These are phyloP conservation scores for Drosophila maculinotata DNA, from an alignment of 2,888 invertebrate genomes.

Conservation along the genomic window DNA sequence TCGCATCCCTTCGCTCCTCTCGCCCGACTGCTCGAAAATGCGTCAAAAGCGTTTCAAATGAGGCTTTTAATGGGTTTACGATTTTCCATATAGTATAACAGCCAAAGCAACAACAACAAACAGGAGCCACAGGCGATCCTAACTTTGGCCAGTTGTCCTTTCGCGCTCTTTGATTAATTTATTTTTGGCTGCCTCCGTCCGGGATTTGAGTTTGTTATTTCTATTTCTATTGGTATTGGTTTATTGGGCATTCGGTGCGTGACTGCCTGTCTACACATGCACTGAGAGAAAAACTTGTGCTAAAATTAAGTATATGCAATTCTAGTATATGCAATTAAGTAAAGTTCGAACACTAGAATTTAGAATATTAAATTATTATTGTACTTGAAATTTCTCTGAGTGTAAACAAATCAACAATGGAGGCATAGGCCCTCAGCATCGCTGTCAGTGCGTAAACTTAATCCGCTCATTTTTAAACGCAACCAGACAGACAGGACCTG, in stretches of 20 bases:
- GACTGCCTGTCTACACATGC: conserved; percentile 23
- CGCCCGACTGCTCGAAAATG: conserved; percentile 38
- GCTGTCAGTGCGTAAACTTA: conserved; percentile 47
- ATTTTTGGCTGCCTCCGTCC: conserved; percentile 36
- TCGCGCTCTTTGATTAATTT: conserved; percentile 61
- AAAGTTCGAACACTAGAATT: too few species aligned
- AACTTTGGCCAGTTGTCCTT: conserved; percentile 36
- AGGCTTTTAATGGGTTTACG: conserved; percentile 78
- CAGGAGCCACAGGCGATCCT: conserved; percentile 4
- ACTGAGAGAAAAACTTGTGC: not conserved
- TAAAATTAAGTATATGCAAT: too few species aligned
- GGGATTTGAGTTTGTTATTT: conserved; percentile 30
- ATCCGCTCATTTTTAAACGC: conserved; percentile 41
- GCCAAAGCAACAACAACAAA: conserved; percentile 13
- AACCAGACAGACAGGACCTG: conserved; percentile 5
- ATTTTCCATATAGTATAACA: conserved; percentile 54
- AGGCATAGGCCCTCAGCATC: too few species aligned
- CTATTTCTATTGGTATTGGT: conserved; percentile 8
- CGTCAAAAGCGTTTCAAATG: conserved; percentile 76
- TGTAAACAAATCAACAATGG: too few species aligned
- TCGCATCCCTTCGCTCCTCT: not conserved
- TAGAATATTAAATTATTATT: too few species aligned
- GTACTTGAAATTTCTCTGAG: too few species aligned
- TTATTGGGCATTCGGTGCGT: not conserved
- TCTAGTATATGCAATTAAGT: too few species aligned